Evolutionary conservation across 2,888 invertebrate species (phyloP).

Genomic region (Xanthorhoe spadicearia): DNA sequence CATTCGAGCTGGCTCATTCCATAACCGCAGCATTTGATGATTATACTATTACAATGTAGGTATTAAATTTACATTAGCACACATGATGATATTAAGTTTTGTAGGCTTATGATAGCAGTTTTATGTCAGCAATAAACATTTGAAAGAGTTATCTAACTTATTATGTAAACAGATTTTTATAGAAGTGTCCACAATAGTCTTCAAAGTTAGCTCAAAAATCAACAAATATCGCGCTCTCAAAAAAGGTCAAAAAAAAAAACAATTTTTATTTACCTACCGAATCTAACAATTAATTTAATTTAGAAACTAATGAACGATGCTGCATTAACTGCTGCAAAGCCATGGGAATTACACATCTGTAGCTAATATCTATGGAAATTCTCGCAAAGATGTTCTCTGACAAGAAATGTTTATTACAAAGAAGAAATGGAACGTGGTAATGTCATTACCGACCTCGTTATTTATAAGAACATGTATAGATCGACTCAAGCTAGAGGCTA

Average conservation of each 20-base stretch:
- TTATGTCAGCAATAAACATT: no score
- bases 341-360: slow-evolving; percentile 40
- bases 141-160: no score
- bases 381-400: slow-evolving; percentile 3
- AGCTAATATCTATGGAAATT: slow-evolving; percentile 30
- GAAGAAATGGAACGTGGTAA: slow-evolving; percentile 34
- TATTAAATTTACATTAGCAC: no score
- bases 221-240: no score
- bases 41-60: background rate
- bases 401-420: slow-evolving; percentile 33
- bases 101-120: no score
- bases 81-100: no score
- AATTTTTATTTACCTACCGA: no score
- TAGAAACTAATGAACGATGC: background rate
- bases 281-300: no score
- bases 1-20: slow-evolving; percentile 9
- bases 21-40: background rate
- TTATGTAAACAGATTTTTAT: no score
- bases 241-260: no score
- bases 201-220: no score
- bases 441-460: slow-evolving; percentile 19
- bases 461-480: slow-evolving; percentile 6
- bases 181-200: no score
- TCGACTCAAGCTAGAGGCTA: background rate
- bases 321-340: slow-evolving; percentile 18